Evolutionary conservation across 2,797 vertebrate species (phyloP), one percentile per base, ranked within the genome.

Genomic region (Acrossocheilus wenchowensis): DNA sequence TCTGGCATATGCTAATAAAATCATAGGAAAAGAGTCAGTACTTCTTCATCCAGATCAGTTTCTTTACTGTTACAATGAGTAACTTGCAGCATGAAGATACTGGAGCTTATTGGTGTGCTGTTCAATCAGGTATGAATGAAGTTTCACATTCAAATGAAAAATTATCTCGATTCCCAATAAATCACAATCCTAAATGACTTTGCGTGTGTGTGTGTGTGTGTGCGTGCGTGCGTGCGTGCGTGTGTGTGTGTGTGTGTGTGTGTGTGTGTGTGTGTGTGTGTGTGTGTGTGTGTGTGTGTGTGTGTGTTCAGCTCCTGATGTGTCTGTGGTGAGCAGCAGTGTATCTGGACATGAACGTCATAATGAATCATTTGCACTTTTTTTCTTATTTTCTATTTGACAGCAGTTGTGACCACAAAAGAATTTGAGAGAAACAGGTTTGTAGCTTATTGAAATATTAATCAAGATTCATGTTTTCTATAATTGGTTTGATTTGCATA

Each of bases 241-340:
- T 26, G 26, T 26, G 26, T 26, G 26, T 1, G 26, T 26, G 26
- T 26, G 26, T 1, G 26, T 26, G 26, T 26, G 26, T 1, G 26
- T 26, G 26, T 26, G 26, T 1, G 26, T 26, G 26, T 26, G 26
- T 1, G 26, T 26, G 26, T 26, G 26, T 26, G 26, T 26, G 26
- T 26, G 26, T 1, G 26, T 26, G 26, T 1, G 48, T 39, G 39
- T 39, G 39, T 39, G 39, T 41, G 6, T 41, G 39, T 41, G 39
- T 41, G 41, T 41, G 41, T 41, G 7, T 41, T 48, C 82, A 71
- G 68, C 62, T 90, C 85, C 90, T 95, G 95, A 93, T 41, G 36
- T 95, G 86, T 90, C 87, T 3, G 91, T 89, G 45, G 86, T 2
- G 41, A 69, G 0, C 15, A 86, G 74, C 17, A 43, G 74, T 62